Evolutionary conservation across 2,888 invertebrate species (phyloP).

Genomic region (Boloria euphrosyne): DNA sequence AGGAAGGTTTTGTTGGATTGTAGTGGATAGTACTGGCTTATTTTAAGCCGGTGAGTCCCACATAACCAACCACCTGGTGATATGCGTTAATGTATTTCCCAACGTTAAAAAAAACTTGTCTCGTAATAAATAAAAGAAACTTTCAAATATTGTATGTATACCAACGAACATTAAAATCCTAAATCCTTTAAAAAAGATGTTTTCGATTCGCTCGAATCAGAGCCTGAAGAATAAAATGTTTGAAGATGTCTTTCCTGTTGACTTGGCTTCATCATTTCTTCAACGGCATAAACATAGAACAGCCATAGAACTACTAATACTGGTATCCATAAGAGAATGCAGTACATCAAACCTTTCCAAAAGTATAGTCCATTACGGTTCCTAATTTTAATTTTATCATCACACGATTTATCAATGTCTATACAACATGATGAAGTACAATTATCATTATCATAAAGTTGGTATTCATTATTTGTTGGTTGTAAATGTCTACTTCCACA

Average conservation of each 20-base stretch:
- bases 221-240: not conserved
- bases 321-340: constrained; percentile 61
- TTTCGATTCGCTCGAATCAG: constrained; percentile 23
- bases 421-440: constrained; percentile 41
- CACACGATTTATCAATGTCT: constrained; percentile 37
- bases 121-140: not conserved
- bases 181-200: constrained; percentile 56
- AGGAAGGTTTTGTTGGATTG: too few species aligned
- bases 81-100: too few species aligned
- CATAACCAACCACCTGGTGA: too few species aligned
- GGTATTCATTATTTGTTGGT: constrained; percentile 26
- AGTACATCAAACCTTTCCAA: constrained; percentile 57
- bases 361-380: constrained; percentile 48
- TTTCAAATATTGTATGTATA: not conserved
- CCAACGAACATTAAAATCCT: constrained; percentile 55
- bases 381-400: constrained; percentile 40
- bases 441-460: constrained; percentile 30
- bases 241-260: not conserved
- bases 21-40: too few species aligned
- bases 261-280: constrained; percentile 41
- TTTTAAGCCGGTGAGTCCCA: too few species aligned
- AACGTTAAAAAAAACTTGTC: too few species aligned
- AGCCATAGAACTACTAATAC: constrained; percentile 51
- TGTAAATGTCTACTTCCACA: constrained; percentile 27
- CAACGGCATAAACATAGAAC: constrained; percentile 54